Base-by-base conservation (phyloP, 2,888 invertebrate genomes). In the Agrotis segetum region DNA sequence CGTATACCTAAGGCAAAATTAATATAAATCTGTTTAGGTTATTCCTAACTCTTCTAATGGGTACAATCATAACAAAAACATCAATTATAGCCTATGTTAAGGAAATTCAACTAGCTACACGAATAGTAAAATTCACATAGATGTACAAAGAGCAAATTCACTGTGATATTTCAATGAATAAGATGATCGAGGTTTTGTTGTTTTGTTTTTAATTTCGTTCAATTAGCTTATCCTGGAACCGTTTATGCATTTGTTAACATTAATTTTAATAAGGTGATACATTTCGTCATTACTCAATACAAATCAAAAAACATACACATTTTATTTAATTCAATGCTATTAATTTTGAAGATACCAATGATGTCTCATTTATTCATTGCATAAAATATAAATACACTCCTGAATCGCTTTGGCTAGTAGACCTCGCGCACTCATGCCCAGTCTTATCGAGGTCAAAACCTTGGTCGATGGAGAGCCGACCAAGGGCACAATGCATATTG, bases 1-100 rank as follows among this genome's bases (percentile, higher is more conserved):
- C 95, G 94, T 70, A 94, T 89, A 91, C 94, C 95, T 95, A 88
- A 64, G 87, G 81, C 74, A 73, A 73, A 73, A 73, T 73, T 58
- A 19, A 52, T 75, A 46, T 24, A 47, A 52, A 34, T 67, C 72
- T 34, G 44, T 67, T 67, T 65, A 46, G 46, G 50, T 24, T 46
- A 50, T 34, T 17, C 46, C 55, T 75, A 56, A 13, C 14, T n/a
- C 21, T 21, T 55, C 14, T 34, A 50, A n/a, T 14, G 24, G 21
- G 21, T 50, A 46, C 29, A 44, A 50, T 75, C 19, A 46, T 49
- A 11, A 11, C 40, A 58, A 34, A 16, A 49, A 56, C 29, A 65
- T 44, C 29, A 55, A 71, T n/a, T 46, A 52, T 50, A 69, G 13
- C 24, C 21, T 40, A 58, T 19, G 47, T 47, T 16, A 40, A 24